Percentiles rank a stretch among this genome's conserved stretches.
These are phyloP conservation scores for Megalops cyprinoides DNA, from an alignment of 2,797 vertebrate genomes.

Conservation along the genomic window DNA sequence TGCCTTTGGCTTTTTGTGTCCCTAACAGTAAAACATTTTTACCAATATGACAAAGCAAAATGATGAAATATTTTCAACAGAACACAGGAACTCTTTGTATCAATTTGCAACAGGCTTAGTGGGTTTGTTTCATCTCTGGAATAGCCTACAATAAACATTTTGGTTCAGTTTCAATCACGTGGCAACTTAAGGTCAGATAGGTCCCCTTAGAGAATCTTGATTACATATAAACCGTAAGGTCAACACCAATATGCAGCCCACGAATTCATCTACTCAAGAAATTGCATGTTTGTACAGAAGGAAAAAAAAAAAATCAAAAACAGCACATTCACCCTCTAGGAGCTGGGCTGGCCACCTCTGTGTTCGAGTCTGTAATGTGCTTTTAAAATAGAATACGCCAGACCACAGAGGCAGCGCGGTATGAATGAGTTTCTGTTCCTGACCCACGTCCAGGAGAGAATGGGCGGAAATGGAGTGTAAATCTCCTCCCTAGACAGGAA, in stretches of 20 bases:
- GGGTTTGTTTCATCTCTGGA: neutral
- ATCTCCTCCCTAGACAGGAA: conserved; percentile 50
- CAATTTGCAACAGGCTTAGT: neutral
- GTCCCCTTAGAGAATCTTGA: neutral
- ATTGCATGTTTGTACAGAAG: neutral
- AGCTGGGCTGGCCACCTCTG: neutral
- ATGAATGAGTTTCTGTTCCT: conserved; percentile 37
- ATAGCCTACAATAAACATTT: neutral
- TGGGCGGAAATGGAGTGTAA: conserved; percentile 57
- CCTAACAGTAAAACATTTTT: neutral
- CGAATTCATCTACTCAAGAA: conserved; percentile 9
- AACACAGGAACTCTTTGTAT: neutral
- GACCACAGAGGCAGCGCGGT: neutral
- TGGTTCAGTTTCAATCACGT: neutral
- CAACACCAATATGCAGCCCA: neutral
- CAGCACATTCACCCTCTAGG: neutral
- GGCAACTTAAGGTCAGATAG: neutral
- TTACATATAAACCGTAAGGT: neutral
- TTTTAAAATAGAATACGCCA: neutral
- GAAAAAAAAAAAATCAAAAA: too few relatives aligned
- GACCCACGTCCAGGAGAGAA: conserved; percentile 43
- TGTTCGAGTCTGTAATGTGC: conserved; percentile 19
- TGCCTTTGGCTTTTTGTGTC: neutral
- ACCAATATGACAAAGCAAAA: neutral
- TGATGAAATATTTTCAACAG: neutral